Percentiles rank a stretch among this genome's conserved stretches.
Conservation (phyloP, 1,140 invertebrate genomes). For the Xylocopa sonorina region DNA sequence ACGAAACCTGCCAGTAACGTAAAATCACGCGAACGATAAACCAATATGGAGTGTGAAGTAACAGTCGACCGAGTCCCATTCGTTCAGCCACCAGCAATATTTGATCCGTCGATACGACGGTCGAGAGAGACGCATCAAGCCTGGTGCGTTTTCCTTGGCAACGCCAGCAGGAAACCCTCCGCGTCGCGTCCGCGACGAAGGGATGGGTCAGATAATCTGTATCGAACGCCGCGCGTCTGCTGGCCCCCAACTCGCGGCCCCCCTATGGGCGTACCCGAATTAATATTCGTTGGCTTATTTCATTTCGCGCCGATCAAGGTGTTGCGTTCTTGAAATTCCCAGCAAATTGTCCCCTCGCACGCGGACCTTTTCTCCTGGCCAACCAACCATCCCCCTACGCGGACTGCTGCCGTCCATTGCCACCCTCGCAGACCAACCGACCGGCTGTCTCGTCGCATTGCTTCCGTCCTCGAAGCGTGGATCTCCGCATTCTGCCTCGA, state of each 20-base stretch:
- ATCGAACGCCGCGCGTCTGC: conserved; percentile 49
- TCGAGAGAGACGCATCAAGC: background rate
- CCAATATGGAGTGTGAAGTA: no score
- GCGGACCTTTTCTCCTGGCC: conserved; percentile 45
- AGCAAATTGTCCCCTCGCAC: conserved; percentile 64
- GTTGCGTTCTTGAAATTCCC: conserved; percentile 70
- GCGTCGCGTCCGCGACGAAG: background rate
- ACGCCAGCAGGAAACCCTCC: conserved; percentile 30
- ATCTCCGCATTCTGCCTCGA: conserved; percentile 57
- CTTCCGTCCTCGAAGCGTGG: conserved; percentile 44
- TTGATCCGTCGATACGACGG: conserved; percentile 6
- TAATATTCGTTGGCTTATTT: conserved; percentile 73
- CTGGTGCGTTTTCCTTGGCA: conserved; percentile 47
- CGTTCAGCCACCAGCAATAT: background rate
- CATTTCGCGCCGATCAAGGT: conserved; percentile 68
- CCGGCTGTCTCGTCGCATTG: conserved; percentile 55
- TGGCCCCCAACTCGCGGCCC: no score
- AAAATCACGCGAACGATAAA: no score
- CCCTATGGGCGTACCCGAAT: conserved; percentile 54
- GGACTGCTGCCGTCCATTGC: no score
- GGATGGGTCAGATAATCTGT: conserved; percentile 58
- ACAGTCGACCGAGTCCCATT: background rate
- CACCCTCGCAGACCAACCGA: background rate
- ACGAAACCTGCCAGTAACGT: no score
- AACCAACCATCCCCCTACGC: background rate